A percentile compares a stretch with the other conserved stretches of the same genome.
These are phyloP conservation scores for Diarsia dahlii DNA, from an alignment of 2,888 invertebrate genomes.

Conservation along the genomic window DNA sequence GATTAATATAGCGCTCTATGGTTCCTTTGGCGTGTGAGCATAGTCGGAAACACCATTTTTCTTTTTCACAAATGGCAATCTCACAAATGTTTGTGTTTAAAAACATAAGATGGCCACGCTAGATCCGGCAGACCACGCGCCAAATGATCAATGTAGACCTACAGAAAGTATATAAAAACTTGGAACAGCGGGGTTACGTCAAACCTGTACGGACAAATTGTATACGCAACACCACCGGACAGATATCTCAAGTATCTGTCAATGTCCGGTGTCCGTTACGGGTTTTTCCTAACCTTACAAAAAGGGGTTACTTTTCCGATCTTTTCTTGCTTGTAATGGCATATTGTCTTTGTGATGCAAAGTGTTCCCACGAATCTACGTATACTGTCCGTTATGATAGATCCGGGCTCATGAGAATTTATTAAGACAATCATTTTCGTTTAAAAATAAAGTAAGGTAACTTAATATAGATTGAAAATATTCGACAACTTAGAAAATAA, in stretches of 20 bases:
- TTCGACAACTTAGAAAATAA: conserved; percentile 3
- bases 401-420: conserved; percentile 42
- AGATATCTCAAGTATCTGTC: neutral
- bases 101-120: neutral
- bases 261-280: neutral
- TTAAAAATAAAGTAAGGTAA: conserved; percentile 11
- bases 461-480: conserved; percentile 8
- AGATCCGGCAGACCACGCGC: neutral
- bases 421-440: conserved; percentile 14
- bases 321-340: neutral
- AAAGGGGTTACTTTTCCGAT: neutral
- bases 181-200: neutral
- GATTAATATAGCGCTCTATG: neutral
- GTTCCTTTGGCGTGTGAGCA: neutral
- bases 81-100: neutral
- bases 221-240: neutral
- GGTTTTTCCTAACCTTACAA: neutral
- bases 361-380: conserved; percentile 37
- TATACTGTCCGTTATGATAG: conserved; percentile 7
- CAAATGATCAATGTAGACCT: neutral
- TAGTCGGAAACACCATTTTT: neutral
- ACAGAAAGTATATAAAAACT: neutral
- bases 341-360: conserved; percentile 18
- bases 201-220: neutral
- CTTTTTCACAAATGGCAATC: neutral